Percentiles rank a stretch among this genome's conserved stretches.
phyloP scores from a whole-genome alignment of 2,888 invertebrate species.

The Hypercompe scribonia region DNA sequence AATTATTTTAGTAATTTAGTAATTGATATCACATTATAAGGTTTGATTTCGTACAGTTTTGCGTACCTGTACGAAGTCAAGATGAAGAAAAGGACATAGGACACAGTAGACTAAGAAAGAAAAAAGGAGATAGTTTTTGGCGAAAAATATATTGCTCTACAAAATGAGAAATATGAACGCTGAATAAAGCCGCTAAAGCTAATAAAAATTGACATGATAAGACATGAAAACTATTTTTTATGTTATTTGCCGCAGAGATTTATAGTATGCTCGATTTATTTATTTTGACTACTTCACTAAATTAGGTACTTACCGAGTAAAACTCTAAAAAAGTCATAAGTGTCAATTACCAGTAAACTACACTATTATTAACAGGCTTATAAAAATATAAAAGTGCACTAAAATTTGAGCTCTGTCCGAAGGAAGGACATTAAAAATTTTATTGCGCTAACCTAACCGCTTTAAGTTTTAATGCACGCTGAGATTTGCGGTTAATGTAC shows the following conservation, averaged over 20 bases:
- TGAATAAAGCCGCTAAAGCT: no score
- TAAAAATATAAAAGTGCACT: slow-evolving; percentile 32
- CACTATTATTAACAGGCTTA: slow-evolving; percentile 12
- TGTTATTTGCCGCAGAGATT: background rate
- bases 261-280: background rate
- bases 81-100: no score
- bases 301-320: background rate
- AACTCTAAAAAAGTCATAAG: slow-evolving; percentile 16
- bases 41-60: background rate
- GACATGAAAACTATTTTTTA: background rate
- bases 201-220: background rate
- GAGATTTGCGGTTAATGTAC: background rate
- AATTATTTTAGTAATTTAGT: no score
- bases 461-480: slow-evolving; percentile 1
- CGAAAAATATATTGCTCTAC: no score
- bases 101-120: no score
- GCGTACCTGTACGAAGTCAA: background rate
- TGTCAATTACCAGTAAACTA: slow-evolving; percentile 17
- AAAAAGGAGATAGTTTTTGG: no score
- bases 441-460: slow-evolving; percentile 15
- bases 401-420: slow-evolving; percentile 23
- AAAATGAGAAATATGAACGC: no score
- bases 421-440: slow-evolving; percentile 34
- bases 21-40: background rate
- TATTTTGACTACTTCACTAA: slow-evolving; percentile 4